Base-by-base conservation (phyloP, 2,113 vertebrate species). In the Solea senegalensis region DNA sequence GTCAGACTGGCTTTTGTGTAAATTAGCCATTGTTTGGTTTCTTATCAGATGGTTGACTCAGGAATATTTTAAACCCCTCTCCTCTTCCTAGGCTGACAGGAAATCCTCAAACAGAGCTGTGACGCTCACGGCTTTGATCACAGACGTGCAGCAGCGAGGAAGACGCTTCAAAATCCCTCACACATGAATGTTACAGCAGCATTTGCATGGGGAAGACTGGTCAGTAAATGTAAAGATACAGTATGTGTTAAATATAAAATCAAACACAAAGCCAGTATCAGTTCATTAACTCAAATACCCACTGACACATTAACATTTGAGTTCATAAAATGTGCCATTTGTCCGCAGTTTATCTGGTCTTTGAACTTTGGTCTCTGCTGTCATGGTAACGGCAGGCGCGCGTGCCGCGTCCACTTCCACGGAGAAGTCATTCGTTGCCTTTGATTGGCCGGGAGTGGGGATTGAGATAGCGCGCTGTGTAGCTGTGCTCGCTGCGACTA, bases 391-490 rank as follows among this genome's bases (percentile, higher is more conserved):
- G 45, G 2, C 21, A 53, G 15, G 72, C n/a, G 3, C 8, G 43
- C 57, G 3, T 34, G 34, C 34, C 5, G 74, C 78, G 69, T 76
- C 83, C 83, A 87, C 83, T 84, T 74, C 74, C 65, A 74, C 57
- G 8, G 71, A 55, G 77, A 86, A 78, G 86, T 83, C 82, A 86
- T 83, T 86, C 87, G 90, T 89, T 71, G 72, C 82, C 83, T 88
- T 86, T 70, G 72, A 89, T 86, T 85, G 76, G 80, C 82, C 34
- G 55, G 48, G 12, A 8, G n/a, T 7, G 39, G 27, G 69, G 89
- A 90, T 92, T 87, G 88, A 63, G 69, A 56, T 28, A 14, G 66
- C 3, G 48, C 44, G 78, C 73, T 63, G 71, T 62, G 53, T 65
- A 13, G 27, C 69, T 49, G 62, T 21, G 49, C 41, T 40, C 16